Conservation (phyloP, 2,797 vertebrate genomes). For the Mormyrus proboscirostris region DNA sequence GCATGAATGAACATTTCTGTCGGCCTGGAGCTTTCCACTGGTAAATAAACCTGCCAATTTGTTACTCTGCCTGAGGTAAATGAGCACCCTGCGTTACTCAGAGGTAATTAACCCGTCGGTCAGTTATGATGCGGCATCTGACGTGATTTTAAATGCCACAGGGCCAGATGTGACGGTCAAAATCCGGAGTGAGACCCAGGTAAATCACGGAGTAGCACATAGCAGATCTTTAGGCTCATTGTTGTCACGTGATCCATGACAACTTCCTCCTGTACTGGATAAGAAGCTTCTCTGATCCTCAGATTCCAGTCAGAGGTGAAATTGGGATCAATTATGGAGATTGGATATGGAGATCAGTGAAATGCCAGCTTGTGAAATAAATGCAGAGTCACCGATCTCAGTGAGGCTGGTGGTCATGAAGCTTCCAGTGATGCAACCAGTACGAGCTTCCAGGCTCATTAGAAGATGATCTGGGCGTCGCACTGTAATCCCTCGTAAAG, state of each 20-base stretch:
- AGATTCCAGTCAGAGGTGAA: not conserved
- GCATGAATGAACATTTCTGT: not conserved
- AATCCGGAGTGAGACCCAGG: not conserved
- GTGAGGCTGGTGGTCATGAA: not conserved
- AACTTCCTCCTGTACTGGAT: not conserved
- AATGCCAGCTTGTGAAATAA: not conserved
- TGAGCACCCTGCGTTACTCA: not conserved
- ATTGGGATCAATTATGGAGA: not conserved
- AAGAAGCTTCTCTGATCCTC: not conserved
- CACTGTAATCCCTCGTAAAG: not conserved
- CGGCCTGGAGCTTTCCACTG: not conserved
- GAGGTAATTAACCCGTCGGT: not conserved
- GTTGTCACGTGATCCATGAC: not conserved
- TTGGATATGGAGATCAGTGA: not conserved
- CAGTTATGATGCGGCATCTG: not conserved
- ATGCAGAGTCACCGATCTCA: not conserved
- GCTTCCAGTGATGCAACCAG: not conserved
- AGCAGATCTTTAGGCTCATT: not conserved
- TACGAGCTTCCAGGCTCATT: not conserved
- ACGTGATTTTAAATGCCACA: not conserved
- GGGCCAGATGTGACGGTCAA: not conserved
- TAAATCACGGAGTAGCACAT: not conserved
- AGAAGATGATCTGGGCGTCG: not conserved
- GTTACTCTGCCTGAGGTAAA: not conserved
- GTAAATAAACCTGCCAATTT: not conserved